These are phyloP conservation scores for Linurgus olivaceus DNA, from an alignment of 2,797 vertebrate genomes.

Conservation along the genomic window DNA sequence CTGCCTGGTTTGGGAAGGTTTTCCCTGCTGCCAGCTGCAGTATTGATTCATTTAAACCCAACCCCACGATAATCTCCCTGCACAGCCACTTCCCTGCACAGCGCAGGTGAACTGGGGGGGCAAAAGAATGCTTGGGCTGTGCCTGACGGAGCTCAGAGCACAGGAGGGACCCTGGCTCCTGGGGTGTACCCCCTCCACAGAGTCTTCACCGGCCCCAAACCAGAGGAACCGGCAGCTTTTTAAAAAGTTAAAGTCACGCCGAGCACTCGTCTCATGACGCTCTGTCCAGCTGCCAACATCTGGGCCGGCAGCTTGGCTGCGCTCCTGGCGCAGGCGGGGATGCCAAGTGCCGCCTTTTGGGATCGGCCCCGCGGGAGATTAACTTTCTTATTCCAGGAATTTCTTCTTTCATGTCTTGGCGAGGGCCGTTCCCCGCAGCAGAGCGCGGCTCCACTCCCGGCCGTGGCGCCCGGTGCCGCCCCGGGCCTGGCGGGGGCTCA, in stretches of 20 bases:
- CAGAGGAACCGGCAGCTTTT: not conserved
- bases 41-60: not conserved
- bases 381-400: constrained; percentile 57
- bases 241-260: not conserved
- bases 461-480: not conserved
- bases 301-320: constrained; percentile 69
- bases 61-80: not conserved
- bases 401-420: constrained; percentile 40
- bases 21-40: not conserved
- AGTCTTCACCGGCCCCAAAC: not conserved
- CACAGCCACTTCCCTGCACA: not conserved
- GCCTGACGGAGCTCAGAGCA: rapidly evolving
- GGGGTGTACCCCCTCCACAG: not conserved
- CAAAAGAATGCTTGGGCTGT: rapidly evolving
- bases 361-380: not conserved
- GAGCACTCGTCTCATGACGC: constrained; percentile 68
- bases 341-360: constrained; percentile 61
- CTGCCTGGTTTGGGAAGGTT: not conserved
- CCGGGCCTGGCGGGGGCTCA: not conserved
- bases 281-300: constrained; percentile 71
- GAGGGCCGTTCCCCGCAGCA: not conserved
- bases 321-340: not conserved
- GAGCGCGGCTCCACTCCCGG: not conserved
- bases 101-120: not conserved
- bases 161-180: not conserved